Conservation (phyloP, 2,113 vertebrate species). For the Ciconia stormi region DNA sequence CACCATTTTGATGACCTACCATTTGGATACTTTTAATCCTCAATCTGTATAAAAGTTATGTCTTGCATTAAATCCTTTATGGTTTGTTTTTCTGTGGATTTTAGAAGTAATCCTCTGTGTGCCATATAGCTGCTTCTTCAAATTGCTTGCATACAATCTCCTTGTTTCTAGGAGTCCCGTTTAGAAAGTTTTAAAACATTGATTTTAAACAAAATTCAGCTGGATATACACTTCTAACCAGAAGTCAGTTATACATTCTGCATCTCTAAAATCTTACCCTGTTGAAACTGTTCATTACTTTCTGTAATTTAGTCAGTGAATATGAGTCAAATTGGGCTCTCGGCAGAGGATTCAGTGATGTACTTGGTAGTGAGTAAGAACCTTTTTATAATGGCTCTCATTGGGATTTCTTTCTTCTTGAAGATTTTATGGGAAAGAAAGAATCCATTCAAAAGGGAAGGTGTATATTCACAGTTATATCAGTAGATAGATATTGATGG, state of each 20-base stretch:
- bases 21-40: constrained; percentile 32
- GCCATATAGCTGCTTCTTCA: neutral
- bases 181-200: neutral
- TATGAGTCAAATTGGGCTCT: neutral
- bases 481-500: neutral
- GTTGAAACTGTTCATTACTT: neutral
- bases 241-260: neutral
- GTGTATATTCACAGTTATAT: neutral
- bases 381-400: neutral
- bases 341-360: neutral
- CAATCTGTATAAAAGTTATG: constrained; percentile 41
- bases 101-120: constrained; percentile 14
- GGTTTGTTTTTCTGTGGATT: neutral
- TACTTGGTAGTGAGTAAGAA: neutral
- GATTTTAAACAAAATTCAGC: neutral
- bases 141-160: neutral
- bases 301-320: neutral
- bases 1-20: neutral
- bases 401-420: neutral
- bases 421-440: neutral
- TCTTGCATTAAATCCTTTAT: constrained; percentile 13
- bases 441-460: neutral
- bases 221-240: neutral
- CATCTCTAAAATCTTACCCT: neutral
- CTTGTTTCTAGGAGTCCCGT: neutral